Conservation (phyloP, 2,888 invertebrate genomes). For the Bombyx huttoni region DNA sequence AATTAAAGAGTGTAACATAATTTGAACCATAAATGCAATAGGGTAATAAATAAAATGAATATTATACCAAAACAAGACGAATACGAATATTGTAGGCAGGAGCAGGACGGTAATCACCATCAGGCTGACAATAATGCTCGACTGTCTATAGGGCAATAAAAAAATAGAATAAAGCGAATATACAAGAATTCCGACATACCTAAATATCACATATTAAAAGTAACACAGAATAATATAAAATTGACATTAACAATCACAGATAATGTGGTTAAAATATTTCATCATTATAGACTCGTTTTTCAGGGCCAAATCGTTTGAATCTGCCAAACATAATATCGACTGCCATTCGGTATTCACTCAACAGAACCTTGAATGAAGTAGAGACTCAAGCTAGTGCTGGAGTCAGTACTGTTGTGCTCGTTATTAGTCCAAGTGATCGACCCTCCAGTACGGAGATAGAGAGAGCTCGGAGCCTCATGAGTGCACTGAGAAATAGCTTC, state of each 20-base stretch:
- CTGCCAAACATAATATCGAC: constrained; percentile 61
- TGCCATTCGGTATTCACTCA: constrained; percentile 54
- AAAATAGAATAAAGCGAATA: too few species aligned
- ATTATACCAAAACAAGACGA: too few species aligned
- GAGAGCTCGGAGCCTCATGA: constrained; percentile 46
- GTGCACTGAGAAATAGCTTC: constrained; percentile 48
- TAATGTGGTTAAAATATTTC: not conserved
- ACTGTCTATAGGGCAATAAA: too few species aligned
- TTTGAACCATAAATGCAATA: too few species aligned
- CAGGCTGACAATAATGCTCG: too few species aligned
- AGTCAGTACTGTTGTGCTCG: constrained; percentile 60
- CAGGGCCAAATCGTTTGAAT: constrained; percentile 70
- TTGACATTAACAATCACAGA: too few species aligned
- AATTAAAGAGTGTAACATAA: too few species aligned
- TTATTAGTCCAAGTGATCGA: constrained; percentile 62
- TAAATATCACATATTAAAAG: constrained; percentile 1
- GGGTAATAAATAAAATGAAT: too few species aligned
- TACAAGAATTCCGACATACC: too few species aligned
- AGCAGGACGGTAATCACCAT: too few species aligned
- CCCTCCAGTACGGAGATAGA: constrained; percentile 55
- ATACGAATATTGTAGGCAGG: too few species aligned
- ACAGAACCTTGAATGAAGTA: constrained; percentile 49
- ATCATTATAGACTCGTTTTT: constrained; percentile 11
- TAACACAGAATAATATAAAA: too few species aligned
- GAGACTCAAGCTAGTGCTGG: constrained; percentile 37